Evolutionary conservation across 2,113 vertebrate species (phyloP), one percentile per base, ranked within the genome.

Genomic region (Prolemur simus): DNA sequence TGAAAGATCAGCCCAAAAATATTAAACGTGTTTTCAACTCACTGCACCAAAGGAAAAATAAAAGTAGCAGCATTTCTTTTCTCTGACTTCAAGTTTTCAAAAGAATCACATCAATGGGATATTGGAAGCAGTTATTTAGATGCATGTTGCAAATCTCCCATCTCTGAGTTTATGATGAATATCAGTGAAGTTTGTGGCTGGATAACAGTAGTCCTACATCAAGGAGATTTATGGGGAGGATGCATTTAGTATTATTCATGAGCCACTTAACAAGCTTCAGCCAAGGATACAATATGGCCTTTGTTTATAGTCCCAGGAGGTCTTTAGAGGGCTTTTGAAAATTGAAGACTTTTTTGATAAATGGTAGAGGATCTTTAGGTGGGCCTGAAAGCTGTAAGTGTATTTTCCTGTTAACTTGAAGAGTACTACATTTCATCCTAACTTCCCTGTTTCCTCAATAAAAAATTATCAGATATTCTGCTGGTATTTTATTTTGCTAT

Each of bases 391-490:
- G 94, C 95, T 97, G 13, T 97, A 95, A 98, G 95, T 96, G 88
- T 91, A 90, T 98, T 98, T 98, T 98, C 97, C 96, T 97, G 83
- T 96, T 97, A 89, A 94, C 97, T 97, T 91, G 96, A 94, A 98
- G 97, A 98, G 94, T 94, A 97, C 98, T 97, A 96, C 96, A 96
- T 98, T 96, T 98, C 97, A 96, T 98, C 96, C 80, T 98, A 97
- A 98, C 98, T 98, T 98, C 97, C 95, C 95, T 97, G 97, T 94
- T 93, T 96, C 90, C 97, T 98, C 97, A 97, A 98, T 98, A 98
- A 98, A 98, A 98, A 98, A 98, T 98, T 97, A 98, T 98, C 98
- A 66, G 96, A 97, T 98, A 98, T 98, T 98, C 97, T 93, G 97
- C 96, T 93, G 95, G 97, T 97, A 81, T 97, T 98, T 98, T 98